Evolutionary conservation across 2,797 vertebrate genomes (phyloP).

Genomic region (Peromyscus eremicus): DNA sequence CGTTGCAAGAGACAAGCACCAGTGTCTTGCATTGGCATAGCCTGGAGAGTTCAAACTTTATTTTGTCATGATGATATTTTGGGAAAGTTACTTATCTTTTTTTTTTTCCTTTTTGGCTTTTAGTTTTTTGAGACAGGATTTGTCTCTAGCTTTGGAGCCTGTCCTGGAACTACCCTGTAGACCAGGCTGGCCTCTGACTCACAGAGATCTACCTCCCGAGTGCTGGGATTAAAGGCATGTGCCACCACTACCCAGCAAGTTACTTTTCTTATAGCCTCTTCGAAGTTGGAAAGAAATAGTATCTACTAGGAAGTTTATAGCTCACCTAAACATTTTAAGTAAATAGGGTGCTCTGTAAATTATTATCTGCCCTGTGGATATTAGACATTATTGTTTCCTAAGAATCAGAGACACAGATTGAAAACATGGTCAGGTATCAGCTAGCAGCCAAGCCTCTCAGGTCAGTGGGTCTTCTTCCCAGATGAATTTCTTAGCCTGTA

Average conservation of each 20-base stretch:
- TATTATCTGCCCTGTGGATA: not conserved
- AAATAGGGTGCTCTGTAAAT: not conserved
- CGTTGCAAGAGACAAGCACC: not conserved
- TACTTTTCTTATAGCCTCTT: not conserved
- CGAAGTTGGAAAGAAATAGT: not conserved
- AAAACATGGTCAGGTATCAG: not conserved
- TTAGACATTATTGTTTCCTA: not conserved
- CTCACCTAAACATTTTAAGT: not conserved
- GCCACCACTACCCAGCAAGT: not conserved
- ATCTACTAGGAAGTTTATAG: not conserved
- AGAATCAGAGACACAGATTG: not conserved
- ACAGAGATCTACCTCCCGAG: not conserved
- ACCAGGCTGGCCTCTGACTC: not conserved
- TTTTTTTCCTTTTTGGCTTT: not conserved
- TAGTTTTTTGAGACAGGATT: not conserved
- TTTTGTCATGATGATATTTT: not conserved
- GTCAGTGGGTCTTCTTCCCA: not conserved
- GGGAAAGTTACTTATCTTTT: not conserved
- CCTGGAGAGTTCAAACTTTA: not conserved
- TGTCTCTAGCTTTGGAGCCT: not conserved
- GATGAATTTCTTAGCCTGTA: not conserved
- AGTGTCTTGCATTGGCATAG: fast-evolving
- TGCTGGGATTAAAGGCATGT: not conserved
- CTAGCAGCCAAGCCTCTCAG: not conserved
- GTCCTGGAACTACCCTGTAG: not conserved